Conservation (phyloP, 2,888 invertebrate genomes). For the Cheilosia vernalis region DNA sequence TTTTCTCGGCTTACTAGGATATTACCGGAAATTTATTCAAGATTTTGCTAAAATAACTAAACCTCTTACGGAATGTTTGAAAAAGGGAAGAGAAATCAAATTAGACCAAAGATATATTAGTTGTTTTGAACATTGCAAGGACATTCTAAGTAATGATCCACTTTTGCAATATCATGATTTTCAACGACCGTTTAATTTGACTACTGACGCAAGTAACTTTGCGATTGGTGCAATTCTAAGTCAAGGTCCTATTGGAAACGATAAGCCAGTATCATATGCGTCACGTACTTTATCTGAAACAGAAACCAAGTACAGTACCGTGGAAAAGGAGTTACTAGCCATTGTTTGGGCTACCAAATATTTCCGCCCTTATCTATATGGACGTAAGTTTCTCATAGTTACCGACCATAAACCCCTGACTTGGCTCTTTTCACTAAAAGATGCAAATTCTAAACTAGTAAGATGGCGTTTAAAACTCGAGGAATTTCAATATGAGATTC, state of each 20-base stretch:
- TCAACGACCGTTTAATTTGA: slow-evolving; percentile 23
- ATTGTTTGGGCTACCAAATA: slow-evolving; percentile 79
- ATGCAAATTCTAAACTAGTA: slow-evolving; percentile 3
- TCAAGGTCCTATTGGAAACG: slow-evolving; percentile 67
- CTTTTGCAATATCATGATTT: slow-evolving; percentile 31
- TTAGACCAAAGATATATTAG: slow-evolving; percentile 12
- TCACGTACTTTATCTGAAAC: slow-evolving; percentile 75
- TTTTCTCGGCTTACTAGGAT: slow-evolving; percentile 33
- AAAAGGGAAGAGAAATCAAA: slow-evolving; percentile 8
- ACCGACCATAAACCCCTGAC: slow-evolving; percentile 79
- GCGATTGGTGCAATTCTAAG: slow-evolving; percentile 76
- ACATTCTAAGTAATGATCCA: slow-evolving; percentile 22
- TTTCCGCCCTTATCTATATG: slow-evolving; percentile 79
- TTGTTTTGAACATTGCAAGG: slow-evolving; percentile 35
- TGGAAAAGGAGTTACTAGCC: slow-evolving; percentile 79
- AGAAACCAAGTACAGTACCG: slow-evolving; percentile 76
- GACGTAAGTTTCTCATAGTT: slow-evolving; percentile 78
- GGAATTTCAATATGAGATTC: slow-evolving; percentile 45
- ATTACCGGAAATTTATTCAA: slow-evolving; percentile 43
- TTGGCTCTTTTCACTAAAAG: slow-evolving; percentile 71
- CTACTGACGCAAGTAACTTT: slow-evolving; percentile 40
- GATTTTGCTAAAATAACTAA: slow-evolving; percentile 43
- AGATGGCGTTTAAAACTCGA: slow-evolving; percentile 63
- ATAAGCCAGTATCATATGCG: slow-evolving; percentile 76
- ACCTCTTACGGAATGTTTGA: slow-evolving; percentile 22